Percentiles rank a stretch among this genome's conserved stretches.
These are phyloP conservation scores for Cyprichromis sp. DNA, from an alignment of 2,113 vertebrate species.

Conservation along the genomic window DNA sequence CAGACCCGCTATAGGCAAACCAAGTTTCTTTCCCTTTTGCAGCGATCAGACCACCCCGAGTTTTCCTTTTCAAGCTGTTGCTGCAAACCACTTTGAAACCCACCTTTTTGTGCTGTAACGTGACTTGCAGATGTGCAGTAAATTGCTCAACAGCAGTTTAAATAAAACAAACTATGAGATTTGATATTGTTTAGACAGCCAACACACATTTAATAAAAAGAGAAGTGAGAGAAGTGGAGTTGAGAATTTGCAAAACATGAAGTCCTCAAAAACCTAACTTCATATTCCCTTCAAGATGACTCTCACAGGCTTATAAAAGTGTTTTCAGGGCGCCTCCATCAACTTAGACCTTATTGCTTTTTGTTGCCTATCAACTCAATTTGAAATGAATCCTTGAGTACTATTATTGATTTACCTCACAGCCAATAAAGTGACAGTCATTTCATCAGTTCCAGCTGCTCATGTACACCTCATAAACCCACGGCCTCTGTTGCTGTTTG, in stretches of 20 bases:
- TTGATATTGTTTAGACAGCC: not conserved
- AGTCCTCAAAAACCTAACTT: not conserved
- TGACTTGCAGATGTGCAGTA: not conserved
- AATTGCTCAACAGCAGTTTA: not conserved
- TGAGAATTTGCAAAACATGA: not conserved
- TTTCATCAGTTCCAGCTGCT: not conserved
- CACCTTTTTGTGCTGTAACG: not conserved
- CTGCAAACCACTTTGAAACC: not conserved
- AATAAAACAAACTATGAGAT: not conserved
- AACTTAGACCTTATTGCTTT: not conserved
- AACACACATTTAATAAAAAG: not conserved
- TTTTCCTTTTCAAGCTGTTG: not conserved
- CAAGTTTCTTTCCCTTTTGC: not conserved
- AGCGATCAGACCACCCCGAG: not conserved
- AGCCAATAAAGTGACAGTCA: not conserved
- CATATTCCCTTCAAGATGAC: not conserved
- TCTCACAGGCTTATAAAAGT: not conserved
- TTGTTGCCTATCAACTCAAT: not conserved
- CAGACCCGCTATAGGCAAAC: accelerated
- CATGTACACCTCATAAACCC: not conserved
- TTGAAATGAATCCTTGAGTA: not conserved
- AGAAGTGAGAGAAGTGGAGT: not conserved
- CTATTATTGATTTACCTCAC: not conserved
- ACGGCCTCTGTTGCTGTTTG: not conserved
- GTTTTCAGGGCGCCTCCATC: not conserved